Base-by-base conservation (phyloP, 1,140 invertebrate genomes). In the Tribolium madens region DNA sequence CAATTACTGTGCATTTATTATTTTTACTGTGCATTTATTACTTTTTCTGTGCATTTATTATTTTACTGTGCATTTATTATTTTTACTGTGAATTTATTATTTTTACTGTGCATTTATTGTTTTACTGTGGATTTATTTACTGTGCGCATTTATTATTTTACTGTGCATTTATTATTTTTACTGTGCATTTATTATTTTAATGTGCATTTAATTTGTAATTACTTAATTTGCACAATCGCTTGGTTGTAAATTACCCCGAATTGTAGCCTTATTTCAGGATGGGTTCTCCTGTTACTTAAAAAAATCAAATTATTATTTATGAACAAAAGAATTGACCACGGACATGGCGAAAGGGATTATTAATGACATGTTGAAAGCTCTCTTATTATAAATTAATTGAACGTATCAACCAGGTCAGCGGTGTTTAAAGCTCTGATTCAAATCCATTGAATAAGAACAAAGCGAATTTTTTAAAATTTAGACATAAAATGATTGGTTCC, bases 401-500 rank as follows among this genome's bases (percentile, higher is more conserved):
- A 10, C 36, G 36, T 42, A 42, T 42, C 36, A 42, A 42, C 7
- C n/a, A 42, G 36, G 36, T 42, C 36, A 42, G 36, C 36, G n/a
- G 36, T 42, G 9, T 42, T 42, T 42, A 42, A 42, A 42, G 36
- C 36, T 42, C 36, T 42, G 36, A 42, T 42, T 42, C 36, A n/a
- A 42, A 42, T 42, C 36, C 36, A 42, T 42, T 42, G 36, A 42
- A 10, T 42, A 42, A 42, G 36, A 57, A 57, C 17, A 57, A 57
- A 57, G 52, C 17, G 17, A 21, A 57, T 57, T 57, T 57, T 57
- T 57, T 17, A 26, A 21, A 57, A 18, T 18, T 57, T n/a, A 57
- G 10, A 57, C 57, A 33, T 64, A 18, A 64, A 64, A 64, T 33
- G 31, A 64, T 64, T 64, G 31, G 57, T 64, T 64, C 26, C 26